These are phyloP conservation scores for Isaurus tuberculatus DNA, from an alignment of 92 coral and sea anemone species.

Conservation along the genomic window DNA sequence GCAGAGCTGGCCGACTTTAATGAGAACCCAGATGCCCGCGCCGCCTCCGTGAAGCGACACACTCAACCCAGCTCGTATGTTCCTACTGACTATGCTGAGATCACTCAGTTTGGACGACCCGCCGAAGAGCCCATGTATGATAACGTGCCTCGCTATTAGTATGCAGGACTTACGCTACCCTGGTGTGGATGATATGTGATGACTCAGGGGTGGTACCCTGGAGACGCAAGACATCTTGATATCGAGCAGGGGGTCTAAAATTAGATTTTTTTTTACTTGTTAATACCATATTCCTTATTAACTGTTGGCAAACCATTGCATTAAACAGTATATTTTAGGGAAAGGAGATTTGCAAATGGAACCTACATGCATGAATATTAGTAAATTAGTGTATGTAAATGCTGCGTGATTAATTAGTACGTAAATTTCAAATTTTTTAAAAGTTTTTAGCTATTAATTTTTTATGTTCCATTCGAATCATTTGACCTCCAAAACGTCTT, in stretches of 20 bases:
- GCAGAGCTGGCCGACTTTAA: slow-evolving; percentile 27
- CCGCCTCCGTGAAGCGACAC: slow-evolving; percentile 23
- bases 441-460: background rate
- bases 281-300: background rate
- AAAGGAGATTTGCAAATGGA: too few relatives aligned
- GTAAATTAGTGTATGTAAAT: too few relatives aligned
- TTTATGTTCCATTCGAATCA: background rate
- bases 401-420: too few relatives aligned
- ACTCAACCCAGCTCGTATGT: background rate
- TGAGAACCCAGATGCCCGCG: background rate
- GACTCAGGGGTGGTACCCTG: background rate
- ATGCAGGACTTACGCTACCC: background rate
- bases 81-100: slow-evolving; percentile 37
- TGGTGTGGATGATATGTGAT: slow-evolving; percentile 1
- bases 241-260: background rate
- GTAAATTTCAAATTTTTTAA: too few relatives aligned
- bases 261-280: background rate
- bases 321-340: too few relatives aligned
- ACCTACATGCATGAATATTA: too few relatives aligned
- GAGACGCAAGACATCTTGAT: background rate
- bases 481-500: too few relatives aligned
- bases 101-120: slow-evolving; percentile 21
- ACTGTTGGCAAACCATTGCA: too few relatives aligned
- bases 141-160: slow-evolving; percentile 34
- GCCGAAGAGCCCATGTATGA: slow-evolving; percentile 21